These are phyloP conservation scores for Artemisiospiza belli DNA, from an alignment of 2,113 vertebrate genomes.

Conservation along the genomic window DNA sequence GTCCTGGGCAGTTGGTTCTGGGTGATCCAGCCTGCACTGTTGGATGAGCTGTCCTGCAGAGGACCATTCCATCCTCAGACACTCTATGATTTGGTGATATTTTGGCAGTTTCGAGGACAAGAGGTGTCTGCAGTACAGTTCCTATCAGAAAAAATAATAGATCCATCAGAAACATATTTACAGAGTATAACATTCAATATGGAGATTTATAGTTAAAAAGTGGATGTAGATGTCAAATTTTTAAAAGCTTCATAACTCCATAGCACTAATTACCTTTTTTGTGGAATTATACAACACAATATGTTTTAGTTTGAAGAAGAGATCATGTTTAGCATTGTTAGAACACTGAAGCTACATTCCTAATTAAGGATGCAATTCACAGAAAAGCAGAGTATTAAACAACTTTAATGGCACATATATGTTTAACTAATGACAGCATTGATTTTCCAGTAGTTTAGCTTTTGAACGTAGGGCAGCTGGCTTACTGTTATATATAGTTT, in stretches of 20 bases:
- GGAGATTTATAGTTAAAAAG: not conserved
- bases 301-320: not conserved
- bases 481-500: not conserved
- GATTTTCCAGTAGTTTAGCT: slow-evolving; percentile 29
- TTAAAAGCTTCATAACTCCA: not conserved
- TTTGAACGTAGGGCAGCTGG: not conserved
- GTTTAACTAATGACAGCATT: slow-evolving; percentile 7
- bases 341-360: not conserved
- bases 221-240: not conserved
- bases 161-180: not conserved
- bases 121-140: not conserved
- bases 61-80: fast-evolving
- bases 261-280: not conserved
- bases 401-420: not conserved
- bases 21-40: not conserved
- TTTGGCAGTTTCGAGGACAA: not conserved
- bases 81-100: not conserved
- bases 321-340: not conserved
- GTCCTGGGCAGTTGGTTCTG: not conserved
- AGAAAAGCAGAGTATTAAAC: not conserved
- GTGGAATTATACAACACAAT: not conserved
- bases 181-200: not conserved
- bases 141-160: not conserved
- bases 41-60: not conserved
- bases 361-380: not conserved